phyloP scores from a whole-genome alignment of 2,113 vertebrate genomes.

The Colistium nudipinnis region DNA sequence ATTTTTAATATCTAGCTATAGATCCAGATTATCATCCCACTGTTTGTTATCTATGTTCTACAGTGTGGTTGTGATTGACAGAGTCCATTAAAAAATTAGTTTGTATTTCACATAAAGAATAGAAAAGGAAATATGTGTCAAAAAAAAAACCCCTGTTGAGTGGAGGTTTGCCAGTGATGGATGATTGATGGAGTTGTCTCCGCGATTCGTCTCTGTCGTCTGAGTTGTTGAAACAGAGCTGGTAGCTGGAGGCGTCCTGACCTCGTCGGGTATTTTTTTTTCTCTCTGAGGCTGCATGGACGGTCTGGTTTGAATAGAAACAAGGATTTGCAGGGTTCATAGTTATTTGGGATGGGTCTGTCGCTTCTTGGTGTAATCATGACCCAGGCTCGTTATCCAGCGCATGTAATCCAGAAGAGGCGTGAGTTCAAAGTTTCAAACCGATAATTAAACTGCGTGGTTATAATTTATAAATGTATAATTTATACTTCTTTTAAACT shows the following conservation, averaged over 20 bases:
- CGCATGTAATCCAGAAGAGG: too few relatives aligned
- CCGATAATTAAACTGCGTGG: too few relatives aligned
- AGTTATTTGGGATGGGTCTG: conserved; percentile 47
- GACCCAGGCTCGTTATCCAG: background rate
- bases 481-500: too few relatives aligned
- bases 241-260: background rate
- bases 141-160: background rate
- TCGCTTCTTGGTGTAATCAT: conserved; percentile 39
- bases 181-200: conserved; percentile 1
- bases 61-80: background rate
- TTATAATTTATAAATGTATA: too few relatives aligned
- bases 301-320: conserved; percentile 62
- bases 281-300: conserved; percentile 20
- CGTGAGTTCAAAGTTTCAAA: too few relatives aligned
- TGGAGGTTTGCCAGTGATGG: background rate
- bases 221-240: background rate
- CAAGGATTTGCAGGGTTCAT: conserved; percentile 39
- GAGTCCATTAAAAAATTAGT: background rate
- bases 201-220: background rate
- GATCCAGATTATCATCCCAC: background rate
- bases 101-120: background rate
- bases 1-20: too few relatives aligned
- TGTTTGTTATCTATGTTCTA: background rate
- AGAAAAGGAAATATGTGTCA: background rate
- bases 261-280: conserved; percentile 45